These are phyloP conservation scores for Eugnorisma glareosa DNA, from an alignment of 2,888 invertebrate genomes.

Conservation along the genomic window DNA sequence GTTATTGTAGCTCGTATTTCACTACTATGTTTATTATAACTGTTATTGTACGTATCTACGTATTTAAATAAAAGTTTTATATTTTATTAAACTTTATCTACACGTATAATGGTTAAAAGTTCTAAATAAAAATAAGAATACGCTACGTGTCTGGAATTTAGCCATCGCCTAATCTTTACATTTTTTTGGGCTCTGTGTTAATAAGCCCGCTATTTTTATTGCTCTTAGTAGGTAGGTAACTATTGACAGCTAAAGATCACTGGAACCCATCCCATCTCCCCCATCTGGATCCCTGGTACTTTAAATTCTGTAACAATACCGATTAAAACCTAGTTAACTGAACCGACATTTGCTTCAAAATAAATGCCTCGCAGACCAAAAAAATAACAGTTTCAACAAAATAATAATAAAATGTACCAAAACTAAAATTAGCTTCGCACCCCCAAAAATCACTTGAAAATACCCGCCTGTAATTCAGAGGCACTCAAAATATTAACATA, in stretches of 20 bases:
- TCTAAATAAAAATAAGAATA: neutral
- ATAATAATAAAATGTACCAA: too few relatives aligned
- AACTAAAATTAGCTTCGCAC: conserved; percentile 3
- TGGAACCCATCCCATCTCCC: too few relatives aligned
- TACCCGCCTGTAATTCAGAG: conserved; percentile 16
- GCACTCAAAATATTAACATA: conserved; percentile 56
- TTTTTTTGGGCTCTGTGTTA: neutral
- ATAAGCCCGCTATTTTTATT: neutral
- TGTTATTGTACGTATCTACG: neutral
- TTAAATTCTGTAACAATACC: neutral
- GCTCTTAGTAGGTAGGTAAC: neutral
- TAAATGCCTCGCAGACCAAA: neutral
- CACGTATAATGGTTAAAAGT: neutral
- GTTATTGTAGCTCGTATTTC: conserved; percentile 1
- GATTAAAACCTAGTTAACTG: neutral
- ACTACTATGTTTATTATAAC: neutral
- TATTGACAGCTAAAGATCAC: neutral
- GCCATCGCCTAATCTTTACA: neutral
- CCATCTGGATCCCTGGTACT: accelerated
- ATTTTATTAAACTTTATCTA: neutral
- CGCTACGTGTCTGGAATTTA: neutral
- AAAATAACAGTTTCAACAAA: neutral
- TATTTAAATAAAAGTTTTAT: neutral
- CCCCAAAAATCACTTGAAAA: conserved; percentile 13
- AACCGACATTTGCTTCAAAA: neutral